Evolutionary conservation across 2,888 invertebrate species (phyloP), one percentile per base, ranked within the genome.

Genomic region (Polymixis lichenea): DNA sequence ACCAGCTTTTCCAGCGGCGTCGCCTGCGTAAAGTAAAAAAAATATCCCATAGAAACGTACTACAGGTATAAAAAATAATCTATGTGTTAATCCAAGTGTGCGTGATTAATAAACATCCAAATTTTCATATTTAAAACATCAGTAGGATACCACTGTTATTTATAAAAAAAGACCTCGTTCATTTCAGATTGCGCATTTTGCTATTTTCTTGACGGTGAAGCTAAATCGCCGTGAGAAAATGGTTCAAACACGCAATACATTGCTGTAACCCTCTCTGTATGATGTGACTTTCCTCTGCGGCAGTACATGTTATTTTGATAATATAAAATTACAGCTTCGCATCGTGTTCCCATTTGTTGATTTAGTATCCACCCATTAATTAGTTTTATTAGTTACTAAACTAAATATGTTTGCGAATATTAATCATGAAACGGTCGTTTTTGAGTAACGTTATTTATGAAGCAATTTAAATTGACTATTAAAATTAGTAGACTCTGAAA

Each of bases 321-420:
- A 5, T 46, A 32, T 71, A 28, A 49, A 74, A 32, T 32, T 32
- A n/a, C n/a, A 28, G 49, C 1, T 71, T n/a, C 25, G n/a, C 22
- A 53, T 58, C 46, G 8, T 32, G 80, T 58, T 58, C 43, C 17
- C 25, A 25, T 76, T 60, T 53, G 53, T 46, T 68, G 17, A 68
- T 68, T 43, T 78, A 68, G 28, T 68, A 32, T 22, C 32, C 32
- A 60, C 25, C 32, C 43, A 60, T 67, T 67, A 43, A 51, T 78
- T 53, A 51, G 6, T 58, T 51, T 49, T 28, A 77, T 32, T 51
- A 51, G 25, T 49, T 2, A 56, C 1, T 25, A 51, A 77, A 77
- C 62, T 56, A 64, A 72, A 77, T 62, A 55, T 79, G 28, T 71
- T 62, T 71, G 38, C 79, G 9, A 71, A 77, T 56, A 72, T 79